Evolutionary conservation across 1,140 invertebrate genomes (phyloP).

Genomic region (Drosophila albomicans): DNA sequence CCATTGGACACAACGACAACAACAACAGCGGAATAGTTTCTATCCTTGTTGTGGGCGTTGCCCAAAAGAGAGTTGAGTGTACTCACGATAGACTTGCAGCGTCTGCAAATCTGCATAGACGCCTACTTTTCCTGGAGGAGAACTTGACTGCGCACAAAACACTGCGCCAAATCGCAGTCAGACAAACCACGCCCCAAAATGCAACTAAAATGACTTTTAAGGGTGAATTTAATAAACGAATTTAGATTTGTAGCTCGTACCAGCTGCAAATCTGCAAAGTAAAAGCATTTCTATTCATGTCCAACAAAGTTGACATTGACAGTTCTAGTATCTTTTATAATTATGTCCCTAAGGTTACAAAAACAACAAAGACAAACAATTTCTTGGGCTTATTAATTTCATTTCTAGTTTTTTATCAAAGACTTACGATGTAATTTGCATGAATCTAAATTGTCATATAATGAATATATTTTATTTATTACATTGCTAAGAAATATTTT

Average conservation of each 20-base stretch:
- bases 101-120: constrained; percentile 80
- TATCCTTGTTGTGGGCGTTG: constrained; percentile 67
- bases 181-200: constrained; percentile 60
- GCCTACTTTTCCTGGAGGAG: constrained; percentile 61
- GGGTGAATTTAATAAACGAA: constrained; percentile 74
- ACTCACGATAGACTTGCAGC: constrained; percentile 57
- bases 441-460: no score
- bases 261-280: constrained; percentile 5
- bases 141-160: constrained; percentile 65
- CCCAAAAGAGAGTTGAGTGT: constrained; percentile 44
- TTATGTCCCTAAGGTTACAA: no score
- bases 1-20: not conserved
- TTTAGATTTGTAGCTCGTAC: constrained; percentile 24
- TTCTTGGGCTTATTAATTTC: no score
- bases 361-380: no score
- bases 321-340: constrained; percentile 14
- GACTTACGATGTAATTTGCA: no score
- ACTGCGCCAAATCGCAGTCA: constrained; percentile 49
- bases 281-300: constrained; percentile 19
- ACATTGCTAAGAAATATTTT: no score
- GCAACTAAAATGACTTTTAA: constrained; percentile 55
- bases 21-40: constrained; percentile 33
- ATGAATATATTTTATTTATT: no score
- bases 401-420: no score
- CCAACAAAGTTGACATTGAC: constrained; percentile 79